A percentile compares a stretch with the other conserved stretches of the same genome.
phyloP scores from a whole-genome alignment of 2,797 vertebrate species.

The Gila robusta region DNA sequence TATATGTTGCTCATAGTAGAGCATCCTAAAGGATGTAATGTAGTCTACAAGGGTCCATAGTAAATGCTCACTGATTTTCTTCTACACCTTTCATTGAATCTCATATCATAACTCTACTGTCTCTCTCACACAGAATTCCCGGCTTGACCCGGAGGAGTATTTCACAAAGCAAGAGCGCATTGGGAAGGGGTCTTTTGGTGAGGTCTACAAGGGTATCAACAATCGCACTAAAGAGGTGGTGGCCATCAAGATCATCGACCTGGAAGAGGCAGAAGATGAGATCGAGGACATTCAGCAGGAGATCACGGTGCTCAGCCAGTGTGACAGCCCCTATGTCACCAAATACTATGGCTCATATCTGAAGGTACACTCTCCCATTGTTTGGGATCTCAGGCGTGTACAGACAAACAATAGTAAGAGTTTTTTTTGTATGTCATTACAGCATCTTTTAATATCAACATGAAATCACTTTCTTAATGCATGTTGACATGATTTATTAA shows the following conservation, averaged over 20 bases:
- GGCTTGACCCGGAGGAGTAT: constrained; percentile 88
- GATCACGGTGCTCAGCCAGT: constrained; percentile 89
- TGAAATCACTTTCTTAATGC: not conserved
- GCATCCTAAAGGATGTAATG: not conserved
- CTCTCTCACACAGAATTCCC: constrained; percentile 76
- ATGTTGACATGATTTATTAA: not conserved
- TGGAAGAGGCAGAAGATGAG: constrained; percentile 90
- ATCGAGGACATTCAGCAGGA: constrained; percentile 91
- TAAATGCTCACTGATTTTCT: not conserved
- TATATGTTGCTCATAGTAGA: not conserved
- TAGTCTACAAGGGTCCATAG: not conserved
- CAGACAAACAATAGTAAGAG: not conserved
- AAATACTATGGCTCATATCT: constrained; percentile 89
- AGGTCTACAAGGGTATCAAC: constrained; percentile 90
- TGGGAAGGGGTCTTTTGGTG: constrained; percentile 87
- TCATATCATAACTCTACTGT: not conserved
- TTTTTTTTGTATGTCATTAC: not conserved
- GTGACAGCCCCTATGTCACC: constrained; percentile 88
- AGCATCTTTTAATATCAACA: not conserved
- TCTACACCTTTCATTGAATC: not conserved
- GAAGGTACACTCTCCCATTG: constrained; percentile 76
- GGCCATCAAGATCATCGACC: constrained; percentile 90
- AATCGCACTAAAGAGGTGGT: constrained; percentile 89
- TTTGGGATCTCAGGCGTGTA: constrained; percentile 16
- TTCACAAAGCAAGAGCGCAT: constrained; percentile 90